Evolutionary conservation across 1,140 invertebrate species (phyloP).

Genomic region (Halyomorpha halys): DNA sequence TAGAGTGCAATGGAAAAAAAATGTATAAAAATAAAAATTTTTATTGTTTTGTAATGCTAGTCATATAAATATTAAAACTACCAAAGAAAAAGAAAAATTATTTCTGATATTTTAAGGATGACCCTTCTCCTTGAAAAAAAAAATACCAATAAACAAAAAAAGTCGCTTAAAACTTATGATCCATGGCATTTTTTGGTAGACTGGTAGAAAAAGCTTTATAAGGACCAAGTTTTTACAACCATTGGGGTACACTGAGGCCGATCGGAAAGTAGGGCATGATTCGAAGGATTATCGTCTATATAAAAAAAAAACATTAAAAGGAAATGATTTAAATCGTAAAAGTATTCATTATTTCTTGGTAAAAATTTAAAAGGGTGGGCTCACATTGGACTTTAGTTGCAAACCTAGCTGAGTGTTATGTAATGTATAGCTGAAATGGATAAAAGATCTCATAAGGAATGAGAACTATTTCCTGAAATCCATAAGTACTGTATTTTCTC

Average conservation of each 20-base stretch:
- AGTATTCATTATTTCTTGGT: no score
- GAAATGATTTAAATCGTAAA: no score
- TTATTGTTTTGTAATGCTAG: conserved; percentile 18
- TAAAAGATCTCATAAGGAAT: no score
- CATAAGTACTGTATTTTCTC: no score
- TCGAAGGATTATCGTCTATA: no score
- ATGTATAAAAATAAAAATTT: conserved; percentile 15
- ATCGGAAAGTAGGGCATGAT: no score
- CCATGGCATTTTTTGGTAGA: conserved; percentile 12
- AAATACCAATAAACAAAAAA: not conserved
- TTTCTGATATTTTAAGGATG: conserved; percentile 16
- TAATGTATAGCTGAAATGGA: no score
- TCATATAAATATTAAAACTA: conserved; percentile 16
- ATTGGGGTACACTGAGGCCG: conserved; percentile 7
- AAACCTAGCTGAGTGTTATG: no score
- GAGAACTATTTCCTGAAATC: no score
- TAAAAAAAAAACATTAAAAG: no score
- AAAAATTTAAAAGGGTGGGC: no score
- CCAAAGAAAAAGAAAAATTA: conserved; percentile 14
- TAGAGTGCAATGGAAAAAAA: conserved; percentile 15
- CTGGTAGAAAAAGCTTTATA: conserved; percentile 8
- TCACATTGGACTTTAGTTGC: no score
- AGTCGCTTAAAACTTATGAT: conserved; percentile 5
- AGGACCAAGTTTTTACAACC: conserved; percentile 15
- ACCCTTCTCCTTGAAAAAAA: conserved; percentile 9